Conservation (phyloP, 1,140 invertebrate species). For the Ericerus pela region DNA sequence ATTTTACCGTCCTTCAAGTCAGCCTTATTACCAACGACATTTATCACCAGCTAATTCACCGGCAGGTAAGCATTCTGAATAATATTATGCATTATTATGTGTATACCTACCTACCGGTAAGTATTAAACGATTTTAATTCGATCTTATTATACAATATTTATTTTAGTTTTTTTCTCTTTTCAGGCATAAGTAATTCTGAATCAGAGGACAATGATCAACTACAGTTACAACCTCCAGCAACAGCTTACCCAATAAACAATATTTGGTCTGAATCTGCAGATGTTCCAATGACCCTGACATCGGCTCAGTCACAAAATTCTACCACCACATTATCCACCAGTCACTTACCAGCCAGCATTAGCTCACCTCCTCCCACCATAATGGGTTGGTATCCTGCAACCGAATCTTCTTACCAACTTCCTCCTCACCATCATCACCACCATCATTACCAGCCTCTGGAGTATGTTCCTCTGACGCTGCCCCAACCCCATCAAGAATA, state of each 20-base stretch:
- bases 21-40: not conserved
- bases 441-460: conserved; percentile 13
- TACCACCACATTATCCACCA: conserved; percentile 3
- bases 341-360: not conserved
- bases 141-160: no score
- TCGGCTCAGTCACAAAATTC: not conserved
- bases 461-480: not conserved
- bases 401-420: not conserved
- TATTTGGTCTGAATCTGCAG: not conserved
- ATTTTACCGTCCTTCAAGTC: not conserved
- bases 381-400: conserved; percentile 12
- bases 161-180: not conserved
- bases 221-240: not conserved
- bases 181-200: not conserved
- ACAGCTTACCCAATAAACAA: not conserved
- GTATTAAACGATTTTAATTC: no score
- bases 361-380: not conserved
- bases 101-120: no score
- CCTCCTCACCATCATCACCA: conserved; percentile 3
- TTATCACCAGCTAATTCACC: conserved; percentile 1
- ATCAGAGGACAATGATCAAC: not conserved
- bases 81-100: not conserved
- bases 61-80: not conserved
- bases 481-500: not conserved
- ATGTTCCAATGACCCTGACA: not conserved